Base-by-base conservation (phyloP, 2,888 invertebrate genomes). In the Suillia variegata region DNA sequence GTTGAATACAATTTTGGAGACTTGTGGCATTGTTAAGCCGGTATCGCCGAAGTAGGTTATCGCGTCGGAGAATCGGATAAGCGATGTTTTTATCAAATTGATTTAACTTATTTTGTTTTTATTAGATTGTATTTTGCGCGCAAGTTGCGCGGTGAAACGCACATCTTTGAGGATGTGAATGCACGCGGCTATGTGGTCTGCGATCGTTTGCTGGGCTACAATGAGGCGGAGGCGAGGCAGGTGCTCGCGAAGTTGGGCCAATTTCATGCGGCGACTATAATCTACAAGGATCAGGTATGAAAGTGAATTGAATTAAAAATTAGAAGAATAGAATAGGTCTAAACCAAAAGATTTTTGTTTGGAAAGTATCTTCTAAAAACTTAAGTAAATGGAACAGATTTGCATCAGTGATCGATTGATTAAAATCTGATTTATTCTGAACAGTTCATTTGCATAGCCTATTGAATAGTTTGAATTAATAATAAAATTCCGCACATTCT, bases 261-360 rank as follows among this genome's bases (percentile, higher is more conserved):
- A 62, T 82, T 83, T 67, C 85, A 85, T 64, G 85, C 84, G 1
- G 77, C 80, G 12, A 84, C 85, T 0, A 77, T 84, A 5, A 80
- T 82, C 24, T 64, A 83, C 54, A 78, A 71, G 56, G 81, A 84
- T 67, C 80, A 81, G 76, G 85, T 84, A 74, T 61, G 49, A 15
- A 1, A 4, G 8, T 24, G 10, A 21, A 49, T 3, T 6, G 17
- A 49, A 49, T 21, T 22, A 22, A 22, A 49, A 47, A 18, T n/a
- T n/a, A n/a, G n/a, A n/a, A n/a, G n/a, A n/a, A n/a, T n/a, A n/a
- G n/a, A n/a, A n/a, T n/a, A n/a, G n/a, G n/a, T n/a, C n/a, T 17
- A 17, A 47, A 47, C 26, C n/a, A n/a, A n/a, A n/a, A n/a, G 10
- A 3, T 54, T 22, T 21, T 45, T n/a, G n/a, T n/a, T n/a, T n/a